Percentiles rank a stretch among this genome's conserved stretches.
phyloP scores from a whole-genome alignment of 2,797 vertebrate genomes.

The Myripristis murdjan region DNA sequence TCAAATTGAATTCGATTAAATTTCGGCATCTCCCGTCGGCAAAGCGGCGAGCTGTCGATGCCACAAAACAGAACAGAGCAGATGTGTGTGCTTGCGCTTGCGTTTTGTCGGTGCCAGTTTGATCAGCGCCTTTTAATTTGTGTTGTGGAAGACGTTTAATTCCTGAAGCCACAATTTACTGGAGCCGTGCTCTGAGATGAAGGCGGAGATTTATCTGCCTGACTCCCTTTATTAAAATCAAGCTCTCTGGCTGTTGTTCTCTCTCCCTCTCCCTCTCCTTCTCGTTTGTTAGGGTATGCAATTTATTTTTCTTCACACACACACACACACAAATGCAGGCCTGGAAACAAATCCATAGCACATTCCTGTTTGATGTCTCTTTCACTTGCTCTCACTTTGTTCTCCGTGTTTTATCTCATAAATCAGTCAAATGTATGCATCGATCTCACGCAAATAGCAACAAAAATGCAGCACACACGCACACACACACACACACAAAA shows the following conservation, averaged over 20 bases:
- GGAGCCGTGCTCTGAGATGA: constrained; percentile 1
- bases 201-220: background rate
- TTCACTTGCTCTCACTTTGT: background rate
- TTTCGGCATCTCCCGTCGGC: background rate
- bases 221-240: background rate
- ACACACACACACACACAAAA: constrained; percentile 18
- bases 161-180: background rate
- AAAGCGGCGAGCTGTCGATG: background rate
- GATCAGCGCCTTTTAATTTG: constrained; percentile 1
- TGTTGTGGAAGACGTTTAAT: background rate
- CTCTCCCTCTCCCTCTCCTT: background rate
- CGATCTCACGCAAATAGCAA: constrained; percentile 30
- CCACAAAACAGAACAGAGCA: background rate
- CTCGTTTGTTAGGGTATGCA: background rate
- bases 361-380: constrained; percentile 20
- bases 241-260: too few relatives aligned
- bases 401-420: constrained; percentile 22
- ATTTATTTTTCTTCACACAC: constrained; percentile 1
- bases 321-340: constrained; percentile 14
- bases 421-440: constrained; percentile 39
- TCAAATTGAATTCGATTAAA: too few relatives aligned
- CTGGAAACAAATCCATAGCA: background rate
- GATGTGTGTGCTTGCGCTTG: too few relatives aligned
- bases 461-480: constrained; percentile 44
- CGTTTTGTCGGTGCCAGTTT: background rate